Evolutionary conservation across 2,888 invertebrate species (phyloP), one percentile per base, ranked within the genome.

Genomic region (Drosophila lacicola): DNA sequence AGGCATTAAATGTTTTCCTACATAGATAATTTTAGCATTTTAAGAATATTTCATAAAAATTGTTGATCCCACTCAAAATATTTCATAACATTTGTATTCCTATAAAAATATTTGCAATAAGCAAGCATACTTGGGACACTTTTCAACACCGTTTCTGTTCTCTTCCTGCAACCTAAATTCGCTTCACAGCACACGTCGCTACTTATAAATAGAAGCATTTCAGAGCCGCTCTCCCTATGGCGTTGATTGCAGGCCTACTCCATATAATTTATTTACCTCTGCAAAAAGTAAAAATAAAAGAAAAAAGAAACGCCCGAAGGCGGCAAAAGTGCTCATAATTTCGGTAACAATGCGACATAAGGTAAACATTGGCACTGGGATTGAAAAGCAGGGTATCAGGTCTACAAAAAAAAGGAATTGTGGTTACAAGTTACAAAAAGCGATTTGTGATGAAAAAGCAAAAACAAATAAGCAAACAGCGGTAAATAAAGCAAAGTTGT

Each of bases 391-490:
- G 47, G 39, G 67, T 60, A 53, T 58, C 29, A 44, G 49, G 44
- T n/a, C 51, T 44, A 51, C n/a, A 58, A 34, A 44, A 6, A 66
- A 37, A 25, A 47, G 69, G 44, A 57, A 54, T 74, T 83, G 82
- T 51, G 85, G 85, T 86, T 78, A 78, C 85, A 85, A 81, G 84
- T 87, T 82, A 84, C 67, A 65, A 75, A 78, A 89, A 89, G 66
- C 89, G 85, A 85, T 85, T 89, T 88, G 78, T 51, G 70, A 49
- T 70, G 68, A 62, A 70, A 74, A 66, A 60, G 56, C 51, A 60
- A 89, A 82, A 76, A 55, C 84, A 85, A 88, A 87, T 53, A 83
- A 72, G 66, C 58, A 80, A 78, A 69, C 82, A 79, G 53, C 58
- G 60, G 64, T 51, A 78, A 78, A 78, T 65, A 70, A 81, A 78